Percentiles rank a stretch among this genome's conserved stretches.
These are phyloP conservation scores for Drosophila barbarae DNA, from an alignment of 2,888 invertebrate species.

Conservation along the genomic window DNA sequence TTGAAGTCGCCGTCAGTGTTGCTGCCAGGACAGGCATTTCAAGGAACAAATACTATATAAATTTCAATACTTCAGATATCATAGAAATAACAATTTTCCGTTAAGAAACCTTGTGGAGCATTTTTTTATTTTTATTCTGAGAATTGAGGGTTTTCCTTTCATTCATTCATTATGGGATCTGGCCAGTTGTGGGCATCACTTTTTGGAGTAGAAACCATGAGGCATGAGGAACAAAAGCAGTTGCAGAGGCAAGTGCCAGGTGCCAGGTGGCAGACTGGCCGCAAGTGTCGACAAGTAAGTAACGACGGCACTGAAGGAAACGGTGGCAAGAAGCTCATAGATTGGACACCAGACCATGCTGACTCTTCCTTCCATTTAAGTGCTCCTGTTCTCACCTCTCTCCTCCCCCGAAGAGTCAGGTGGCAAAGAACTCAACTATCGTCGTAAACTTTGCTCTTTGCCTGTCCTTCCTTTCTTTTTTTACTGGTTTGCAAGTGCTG, in stretches of 20 bases:
- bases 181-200: background rate
- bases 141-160: background rate
- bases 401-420: background rate
- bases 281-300: constrained; percentile 40
- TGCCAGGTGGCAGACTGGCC: background rate
- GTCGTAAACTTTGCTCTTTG: constrained; percentile 45
- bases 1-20: constrained; percentile 2
- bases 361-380: background rate
- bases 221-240: background rate
- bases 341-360: constrained; percentile 6
- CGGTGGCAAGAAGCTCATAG: background rate
- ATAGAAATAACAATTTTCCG: background rate
- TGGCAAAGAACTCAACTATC: constrained; percentile 20
- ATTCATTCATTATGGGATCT: background rate
- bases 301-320: constrained; percentile 6
- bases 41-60: background rate
- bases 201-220: background rate
- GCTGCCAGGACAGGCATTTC: background rate
- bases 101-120: background rate
- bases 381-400: background rate
- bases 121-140: background rate
- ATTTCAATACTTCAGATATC: background rate
- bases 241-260: background rate
- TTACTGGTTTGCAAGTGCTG: background rate
- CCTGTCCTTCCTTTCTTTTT: background rate